These are phyloP conservation scores for Pseudomyrmex flavicornis DNA, from an alignment of 1,140 invertebrate genomes.

Conservation along the genomic window DNA sequence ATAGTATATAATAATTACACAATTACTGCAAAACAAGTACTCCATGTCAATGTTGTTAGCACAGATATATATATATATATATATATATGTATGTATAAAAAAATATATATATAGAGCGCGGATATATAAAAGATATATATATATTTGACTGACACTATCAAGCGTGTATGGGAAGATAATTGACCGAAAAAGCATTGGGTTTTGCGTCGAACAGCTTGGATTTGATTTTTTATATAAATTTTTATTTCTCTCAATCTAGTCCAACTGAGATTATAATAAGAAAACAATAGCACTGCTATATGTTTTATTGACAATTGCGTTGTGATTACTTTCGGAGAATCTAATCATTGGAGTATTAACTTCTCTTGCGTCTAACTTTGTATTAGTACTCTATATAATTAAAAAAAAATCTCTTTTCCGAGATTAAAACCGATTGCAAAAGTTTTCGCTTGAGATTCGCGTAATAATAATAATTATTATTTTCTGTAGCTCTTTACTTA, in stretches of 20 bases:
- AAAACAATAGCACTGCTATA: slow-evolving; percentile 23
- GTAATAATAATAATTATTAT: neutral
- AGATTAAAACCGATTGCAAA: slow-evolving; percentile 24
- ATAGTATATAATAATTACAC: slow-evolving; percentile 31
- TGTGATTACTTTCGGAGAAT: slow-evolving; percentile 23
- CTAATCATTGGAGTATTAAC: slow-evolving; percentile 5
- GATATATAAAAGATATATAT: slow-evolving; percentile 62
- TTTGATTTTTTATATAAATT: slow-evolving; percentile 17
- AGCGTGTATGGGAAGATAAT: slow-evolving; percentile 19
- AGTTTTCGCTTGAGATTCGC: neutral
- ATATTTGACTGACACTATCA: slow-evolving; percentile 41
- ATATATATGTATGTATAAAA: slow-evolving; percentile 58
- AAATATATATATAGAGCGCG: slow-evolving; percentile 60
- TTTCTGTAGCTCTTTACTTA: neutral
- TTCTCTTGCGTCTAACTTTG: neutral
- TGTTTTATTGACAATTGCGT: slow-evolving; percentile 41
- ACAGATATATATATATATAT: slow-evolving; percentile 29
- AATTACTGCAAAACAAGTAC: slow-evolving; percentile 64
- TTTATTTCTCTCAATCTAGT: slow-evolving; percentile 48
- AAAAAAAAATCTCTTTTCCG: neutral
- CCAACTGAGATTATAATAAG: slow-evolving; percentile 51
- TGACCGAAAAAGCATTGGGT: slow-evolving; percentile 7
- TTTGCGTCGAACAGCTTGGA: neutral
- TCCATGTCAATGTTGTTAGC: slow-evolving; percentile 61
- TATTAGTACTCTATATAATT: slow-evolving; percentile 33